These are phyloP conservation scores for Corella eumyota DNA, from an alignment of 23 tunicate genomes.

Conservation along the genomic window DNA sequence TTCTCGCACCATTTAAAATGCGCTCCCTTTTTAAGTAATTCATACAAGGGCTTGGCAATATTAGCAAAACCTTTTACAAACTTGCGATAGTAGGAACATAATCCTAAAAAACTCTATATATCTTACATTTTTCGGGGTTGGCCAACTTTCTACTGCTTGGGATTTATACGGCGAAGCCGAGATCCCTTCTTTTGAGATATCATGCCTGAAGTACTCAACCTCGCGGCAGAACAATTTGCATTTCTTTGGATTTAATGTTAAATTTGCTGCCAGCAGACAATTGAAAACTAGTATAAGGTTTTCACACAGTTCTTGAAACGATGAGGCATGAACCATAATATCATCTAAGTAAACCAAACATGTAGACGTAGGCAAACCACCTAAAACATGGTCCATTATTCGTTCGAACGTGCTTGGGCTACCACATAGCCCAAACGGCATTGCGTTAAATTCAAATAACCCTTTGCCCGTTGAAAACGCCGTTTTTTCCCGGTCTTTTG, in stretches of 20 bases:
- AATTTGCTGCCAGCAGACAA: background rate
- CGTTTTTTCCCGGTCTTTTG: slow-evolving; percentile 1
- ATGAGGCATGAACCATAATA: background rate
- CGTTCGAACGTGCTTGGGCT: background rate
- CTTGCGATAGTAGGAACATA: background rate
- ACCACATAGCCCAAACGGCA: background rate
- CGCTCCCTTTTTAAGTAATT: background rate
- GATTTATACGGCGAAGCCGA: background rate
- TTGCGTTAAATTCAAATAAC: background rate
- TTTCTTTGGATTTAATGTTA: slow-evolving; percentile 1
- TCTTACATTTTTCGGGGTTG: background rate
- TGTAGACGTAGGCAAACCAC: background rate
- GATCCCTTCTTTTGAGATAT: no score
- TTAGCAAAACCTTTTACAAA: background rate
- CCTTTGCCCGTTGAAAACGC: slow-evolving; percentile 7
- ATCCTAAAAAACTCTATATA: background rate
- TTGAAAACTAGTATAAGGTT: background rate
- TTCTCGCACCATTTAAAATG: background rate
- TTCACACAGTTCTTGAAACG: background rate
- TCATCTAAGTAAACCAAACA: slow-evolving; percentile 3
- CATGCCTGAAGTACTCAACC: background rate
- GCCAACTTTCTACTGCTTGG: background rate
- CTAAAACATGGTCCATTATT: background rate
- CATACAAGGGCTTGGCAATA: background rate
- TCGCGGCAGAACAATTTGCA: background rate